phyloP scores from a whole-genome alignment of 2,113 vertebrate genomes.

The Leptocoma aspasia region DNA sequence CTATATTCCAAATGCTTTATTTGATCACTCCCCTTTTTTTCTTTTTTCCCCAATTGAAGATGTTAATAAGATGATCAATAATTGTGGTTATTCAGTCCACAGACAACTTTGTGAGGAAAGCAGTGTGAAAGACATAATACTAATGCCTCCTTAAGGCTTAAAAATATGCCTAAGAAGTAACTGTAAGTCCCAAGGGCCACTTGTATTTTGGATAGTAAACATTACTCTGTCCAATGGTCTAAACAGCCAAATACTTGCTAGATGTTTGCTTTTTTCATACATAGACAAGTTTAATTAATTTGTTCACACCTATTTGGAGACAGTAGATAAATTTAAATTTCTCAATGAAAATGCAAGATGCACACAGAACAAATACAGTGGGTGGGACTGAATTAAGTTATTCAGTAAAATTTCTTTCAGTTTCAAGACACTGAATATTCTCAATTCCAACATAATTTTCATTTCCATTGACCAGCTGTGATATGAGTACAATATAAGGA shows the following conservation, averaged over 20 bases:
- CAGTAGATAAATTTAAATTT: neutral
- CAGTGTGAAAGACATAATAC: neutral
- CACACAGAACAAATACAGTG: neutral
- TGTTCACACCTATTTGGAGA: neutral
- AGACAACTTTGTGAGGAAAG: neutral
- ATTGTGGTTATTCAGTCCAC: neutral
- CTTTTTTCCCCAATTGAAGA: neutral
- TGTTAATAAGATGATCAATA: neutral
- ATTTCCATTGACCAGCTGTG: neutral
- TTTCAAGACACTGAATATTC: neutral
- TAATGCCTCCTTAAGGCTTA: neutral
- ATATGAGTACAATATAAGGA: neutral
- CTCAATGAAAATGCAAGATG: neutral
- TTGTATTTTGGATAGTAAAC: neutral
- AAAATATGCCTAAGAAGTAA: neutral
- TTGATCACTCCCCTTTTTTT: fast-evolving
- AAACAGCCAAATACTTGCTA: neutral
- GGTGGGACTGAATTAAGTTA: fast-evolving
- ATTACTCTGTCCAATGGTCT: neutral
- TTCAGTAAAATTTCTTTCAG: neutral
- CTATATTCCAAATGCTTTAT: neutral
- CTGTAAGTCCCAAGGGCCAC: neutral
- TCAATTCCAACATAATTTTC: neutral
- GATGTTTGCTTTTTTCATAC: neutral
- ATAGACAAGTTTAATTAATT: neutral